Base-by-base conservation (phyloP, 1,140 invertebrate species). In the Caerostris extrusa region DNA sequence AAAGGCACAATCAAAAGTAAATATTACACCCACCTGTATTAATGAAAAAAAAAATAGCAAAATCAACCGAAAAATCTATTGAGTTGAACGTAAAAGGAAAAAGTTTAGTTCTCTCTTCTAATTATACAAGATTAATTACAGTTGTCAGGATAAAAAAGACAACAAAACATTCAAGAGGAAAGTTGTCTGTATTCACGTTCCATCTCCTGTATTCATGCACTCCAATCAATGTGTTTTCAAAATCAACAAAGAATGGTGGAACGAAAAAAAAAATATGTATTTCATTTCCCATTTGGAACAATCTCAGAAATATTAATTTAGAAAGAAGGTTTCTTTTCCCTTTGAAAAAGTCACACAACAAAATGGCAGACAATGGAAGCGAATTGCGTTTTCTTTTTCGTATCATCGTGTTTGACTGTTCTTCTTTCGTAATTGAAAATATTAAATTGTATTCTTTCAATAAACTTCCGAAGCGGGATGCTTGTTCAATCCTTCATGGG, bases 361-460 rank as follows among this genome's bases (percentile, higher is more conserved):
- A 69, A 69, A 69, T 69, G 5, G 6, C 67, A 69, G 17, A 69
- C 67, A 69, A 19, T 69, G 3, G 67, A 69, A 69, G 19, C 5
- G 14, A 69, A 69, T 19, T 69, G 17, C 17, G 6, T 69, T 34
- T 34, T 69, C n/a, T n/a, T 19, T 34, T 69, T 19, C 6, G 6
- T 69, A 69, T 6, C 67, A 69, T 19, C 67, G 4, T 69, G 5
- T 69, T 19, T 69, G 17, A 69, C 17, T 69, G 17, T 69, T 7
- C 17, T 69, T 17, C 17, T 69, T 34, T 5, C 67, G 6, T 69
- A 19, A 69, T 69, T 69, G 67, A 34, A 69, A 69, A 69, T 69
- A 69, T 69, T 69, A 34, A 69, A 69, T 69, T 69, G 67, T 19
- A n/a, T 69, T 69, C 67, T 69, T 69, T 69, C 67, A 7, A 69